Evolutionary conservation across 2,888 invertebrate species (phyloP), one percentile per base, ranked within the genome.

Genomic region (Eupithecia inturbata): DNA sequence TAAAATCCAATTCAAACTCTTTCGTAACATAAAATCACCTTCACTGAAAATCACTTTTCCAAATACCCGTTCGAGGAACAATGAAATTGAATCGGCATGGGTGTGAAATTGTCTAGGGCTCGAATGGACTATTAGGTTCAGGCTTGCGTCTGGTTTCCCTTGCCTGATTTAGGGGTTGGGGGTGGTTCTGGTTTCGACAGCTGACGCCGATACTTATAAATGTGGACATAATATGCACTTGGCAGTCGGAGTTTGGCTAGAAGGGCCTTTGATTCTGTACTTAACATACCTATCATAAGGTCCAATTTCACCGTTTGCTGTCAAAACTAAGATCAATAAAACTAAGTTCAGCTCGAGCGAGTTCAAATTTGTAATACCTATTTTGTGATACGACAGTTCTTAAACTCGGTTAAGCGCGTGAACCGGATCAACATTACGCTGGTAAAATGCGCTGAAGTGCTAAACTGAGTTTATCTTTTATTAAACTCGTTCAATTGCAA

Each of bases 71-170:
- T 73, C 41, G 12, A 72, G 77, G 83, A 84, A 87, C 87, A 88
- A 87, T 87, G 82, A 78, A 80, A 83, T 84, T 79, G 80, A 84
- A 89, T 89, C 85, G 85, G 84, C 78, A 80, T 86, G 81, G 82
- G 82, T 80, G 85, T 81, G 82, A 85, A 89, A 88, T 84, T 82
- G 86, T 84, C 85, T 86, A 84, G 87, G 82, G 83, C 79, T 73
- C 82, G 83, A 89, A 89, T 87, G 85, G 88, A 87, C 90, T 88
- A 88, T 89, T 91, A 88, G 85, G 79, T 69, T 82, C 88, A 89
- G 87, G 80, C 84, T 79, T 80, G 80, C 77, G 82, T 68, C 70
- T 76, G 72, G 77, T 82, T 77, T 79, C 78, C 82, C 82, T 83
- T 83, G 80, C 76, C 77, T 88, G 84, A 88, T 89, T 87, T 88